Evolutionary conservation across 2,888 invertebrate species (phyloP).

Genomic region (Therioaphis trifolii): DNA sequence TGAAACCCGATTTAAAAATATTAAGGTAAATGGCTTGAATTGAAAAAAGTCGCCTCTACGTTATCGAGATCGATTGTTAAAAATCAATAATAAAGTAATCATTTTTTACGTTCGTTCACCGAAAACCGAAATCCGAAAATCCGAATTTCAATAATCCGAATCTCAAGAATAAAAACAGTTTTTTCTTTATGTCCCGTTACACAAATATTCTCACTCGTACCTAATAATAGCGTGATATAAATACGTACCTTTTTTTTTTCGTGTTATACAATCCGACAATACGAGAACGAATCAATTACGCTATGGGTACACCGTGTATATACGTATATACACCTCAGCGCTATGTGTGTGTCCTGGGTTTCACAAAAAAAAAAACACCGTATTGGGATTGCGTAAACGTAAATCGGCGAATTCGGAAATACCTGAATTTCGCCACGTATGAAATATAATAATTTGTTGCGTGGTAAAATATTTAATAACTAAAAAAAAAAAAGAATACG

Average conservation of each 20-base stretch:
- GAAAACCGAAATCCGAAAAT: too few relatives aligned
- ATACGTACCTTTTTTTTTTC: not conserved
- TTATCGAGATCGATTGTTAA: too few relatives aligned
- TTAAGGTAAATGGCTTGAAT: too few relatives aligned
- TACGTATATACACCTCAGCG: not conserved
- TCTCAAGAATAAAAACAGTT: not conserved
- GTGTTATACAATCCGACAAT: not conserved
- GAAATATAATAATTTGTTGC: too few relatives aligned
- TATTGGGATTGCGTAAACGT: constrained; percentile 27
- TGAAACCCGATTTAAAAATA: too few relatives aligned
- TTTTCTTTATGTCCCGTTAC: not conserved
- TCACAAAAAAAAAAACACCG: not conserved
- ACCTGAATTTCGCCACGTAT: too few relatives aligned
- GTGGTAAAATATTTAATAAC: not conserved
- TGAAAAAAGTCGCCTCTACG: too few relatives aligned
- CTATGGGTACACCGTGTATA: not conserved
- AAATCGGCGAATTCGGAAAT: constrained; percentile 40
- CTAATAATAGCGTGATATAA: too few relatives aligned
- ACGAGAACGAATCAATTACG: constrained; percentile 49
- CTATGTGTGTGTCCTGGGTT: not conserved
- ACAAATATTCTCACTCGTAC: not conserved
- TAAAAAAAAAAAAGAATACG: constrained; percentile 9
- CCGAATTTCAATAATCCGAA: too few relatives aligned
- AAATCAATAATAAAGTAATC: too few relatives aligned
- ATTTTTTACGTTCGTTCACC: too few relatives aligned